Base-by-base conservation (phyloP, 2,888 invertebrate species). In the Heliconius hortense region DNA sequence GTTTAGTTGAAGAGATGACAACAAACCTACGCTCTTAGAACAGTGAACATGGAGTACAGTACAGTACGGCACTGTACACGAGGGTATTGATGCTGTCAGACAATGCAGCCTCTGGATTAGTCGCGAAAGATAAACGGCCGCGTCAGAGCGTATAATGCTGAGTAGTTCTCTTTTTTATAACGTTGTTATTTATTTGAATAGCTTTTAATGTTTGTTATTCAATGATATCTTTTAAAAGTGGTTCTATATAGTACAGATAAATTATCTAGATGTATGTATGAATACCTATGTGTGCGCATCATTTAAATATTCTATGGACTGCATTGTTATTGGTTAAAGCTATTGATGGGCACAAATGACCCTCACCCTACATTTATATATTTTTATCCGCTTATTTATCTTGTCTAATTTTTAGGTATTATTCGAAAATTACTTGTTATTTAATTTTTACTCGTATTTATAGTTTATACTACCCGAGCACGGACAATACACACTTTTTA, bases 21-120 rank as follows among this genome's bases (percentile, higher is more conserved):
- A 72, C 75, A 72, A 75, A 15, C 63, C 72, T 68, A 76, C 76
- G 63, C 68, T 48, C 72, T 48, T 72, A 66, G 35, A 64, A 15
- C 39, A 13, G 66, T 4, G 66, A 18, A 35, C 10, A 62, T 24
- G 15, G 15, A 59, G 63, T 35, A n/a, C 35, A 64, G 59, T 15
- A 60, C 24, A 26, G 24, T 59, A 26, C 11, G 11, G 39, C n/a
- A 10, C 69, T 24, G 24, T 35, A 56, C 69, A 31, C 28, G 56
- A 28, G n/a, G 67, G n/a, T 67, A 35, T 68, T 60, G 72, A 72
- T 56, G 31, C 18, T 35, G 35, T 11, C 48, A 26, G 53, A 70
- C 64, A 75, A 75, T 39, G 35, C 69, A 31, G 53, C n/a, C 69
- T 24, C 39, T 53, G 74, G 70, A 71, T 71, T 35, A 70, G 69